Evolutionary conservation across 2,797 vertebrate species (phyloP).

Genomic region (Tokudaia tokunoshimensis): DNA sequence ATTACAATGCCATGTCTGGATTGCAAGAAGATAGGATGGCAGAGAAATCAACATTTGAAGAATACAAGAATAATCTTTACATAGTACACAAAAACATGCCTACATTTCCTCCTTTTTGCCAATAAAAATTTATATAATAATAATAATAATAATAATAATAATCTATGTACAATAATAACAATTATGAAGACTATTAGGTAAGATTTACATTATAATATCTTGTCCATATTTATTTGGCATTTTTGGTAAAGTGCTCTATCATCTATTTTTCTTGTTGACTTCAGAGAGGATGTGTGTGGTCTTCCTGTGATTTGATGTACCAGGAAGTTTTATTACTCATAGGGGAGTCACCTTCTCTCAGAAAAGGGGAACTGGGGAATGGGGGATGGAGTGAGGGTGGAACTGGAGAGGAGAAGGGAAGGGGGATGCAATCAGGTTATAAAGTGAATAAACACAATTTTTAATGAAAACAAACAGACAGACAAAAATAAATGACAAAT

Average conservation of each 20-base stretch:
- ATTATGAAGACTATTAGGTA: neutral
- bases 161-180: neutral
- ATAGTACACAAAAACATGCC: neutral
- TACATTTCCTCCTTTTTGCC: neutral
- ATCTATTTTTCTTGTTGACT: neutral
- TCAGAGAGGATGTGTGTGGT: neutral
- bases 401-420: neutral
- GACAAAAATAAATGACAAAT: neutral
- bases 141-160: neutral
- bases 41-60: neutral
- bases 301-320: neutral
- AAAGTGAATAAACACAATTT: too few species aligned
- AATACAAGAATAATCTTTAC: neutral
- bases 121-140: neutral
- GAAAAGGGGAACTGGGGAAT: neutral
- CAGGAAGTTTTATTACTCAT: neutral
- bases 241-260: neutral
- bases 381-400: neutral
- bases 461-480: too few species aligned
- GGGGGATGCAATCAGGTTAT: fast-evolving
- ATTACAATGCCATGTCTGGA: neutral
- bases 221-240: neutral
- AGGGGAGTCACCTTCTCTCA: neutral
- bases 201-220: neutral
- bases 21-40: neutral